Evolutionary conservation across 1,140 invertebrate species (phyloP).

Genomic region (Brachionus rotundiformis): DNA sequence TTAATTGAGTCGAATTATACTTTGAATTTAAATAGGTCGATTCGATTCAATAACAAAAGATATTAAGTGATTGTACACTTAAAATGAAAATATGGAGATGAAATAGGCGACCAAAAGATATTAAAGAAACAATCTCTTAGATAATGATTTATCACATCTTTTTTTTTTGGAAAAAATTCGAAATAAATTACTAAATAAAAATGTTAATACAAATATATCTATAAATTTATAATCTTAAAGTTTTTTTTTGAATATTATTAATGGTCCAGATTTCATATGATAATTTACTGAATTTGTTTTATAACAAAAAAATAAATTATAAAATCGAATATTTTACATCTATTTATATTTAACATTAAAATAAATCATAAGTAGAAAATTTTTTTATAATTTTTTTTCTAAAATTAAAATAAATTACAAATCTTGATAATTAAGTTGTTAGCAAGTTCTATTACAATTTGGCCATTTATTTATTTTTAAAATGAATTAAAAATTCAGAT

Average conservation of each 20-base stretch:
- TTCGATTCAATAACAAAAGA: too few species aligned
- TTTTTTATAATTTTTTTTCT: background rate
- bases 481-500: too few species aligned
- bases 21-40: too few species aligned
- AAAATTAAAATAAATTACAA: constrained; percentile 23
- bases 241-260: constrained; percentile 1
- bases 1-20: too few species aligned
- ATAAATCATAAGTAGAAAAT: constrained; percentile 1
- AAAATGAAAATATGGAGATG: too few species aligned
- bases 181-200: background rate
- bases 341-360: constrained; percentile 18
- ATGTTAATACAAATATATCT: background rate
- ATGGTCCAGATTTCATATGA: constrained; percentile 7
- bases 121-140: background rate
- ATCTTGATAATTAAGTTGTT: constrained; percentile 9
- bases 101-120: too few species aligned
- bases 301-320: constrained; percentile 21
- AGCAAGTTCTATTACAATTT: too few species aligned
- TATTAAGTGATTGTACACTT: too few species aligned
- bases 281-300: constrained; percentile 17
- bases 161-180: background rate
- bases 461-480: too few species aligned
- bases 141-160: background rate
- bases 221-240: constrained; percentile 8
- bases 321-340: constrained; percentile 20